Conservation (phyloP, 2,113 vertebrate genomes). For the Pseudorasbora parva region DNA sequence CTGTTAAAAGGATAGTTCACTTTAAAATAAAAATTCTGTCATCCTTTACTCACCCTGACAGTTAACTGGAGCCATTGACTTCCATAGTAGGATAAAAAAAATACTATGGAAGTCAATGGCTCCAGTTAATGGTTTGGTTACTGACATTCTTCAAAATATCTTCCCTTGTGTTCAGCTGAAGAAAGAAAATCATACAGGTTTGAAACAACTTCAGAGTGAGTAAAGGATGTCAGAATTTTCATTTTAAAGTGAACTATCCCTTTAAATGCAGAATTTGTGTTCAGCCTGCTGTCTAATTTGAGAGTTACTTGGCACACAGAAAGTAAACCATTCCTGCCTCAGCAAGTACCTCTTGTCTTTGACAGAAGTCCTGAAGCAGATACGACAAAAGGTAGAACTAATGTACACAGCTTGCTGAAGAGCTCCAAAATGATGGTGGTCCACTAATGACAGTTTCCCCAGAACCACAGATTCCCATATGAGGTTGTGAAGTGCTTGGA, state of each 20-base stretch:
- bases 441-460: conserved; percentile 34
- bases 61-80: too few species aligned
- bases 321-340: not conserved
- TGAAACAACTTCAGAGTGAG: too few species aligned
- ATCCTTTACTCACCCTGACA: too few species aligned
- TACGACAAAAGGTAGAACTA: not conserved
- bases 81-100: too few species aligned
- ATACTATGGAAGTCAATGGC: too few species aligned
- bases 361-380: not conserved
- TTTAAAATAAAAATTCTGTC: too few species aligned
- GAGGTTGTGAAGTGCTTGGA: conserved; percentile 39
- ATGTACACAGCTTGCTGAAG: not conserved
- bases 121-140: too few species aligned
- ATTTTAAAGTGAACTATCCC: too few species aligned
- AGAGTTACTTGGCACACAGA: not conserved
- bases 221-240: not conserved
- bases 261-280: not conserved
- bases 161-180: too few species aligned
- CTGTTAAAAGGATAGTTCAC: not conserved
- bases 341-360: not conserved
- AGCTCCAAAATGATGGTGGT: conserved; percentile 19
- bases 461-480: conserved; percentile 42
- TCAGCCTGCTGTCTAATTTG: not conserved
- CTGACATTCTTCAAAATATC: too few species aligned
- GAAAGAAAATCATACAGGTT: too few species aligned